These are phyloP conservation scores for Chloropsis cyanopogon DNA, from an alignment of 2,113 vertebrate species.

Conservation along the genomic window DNA sequence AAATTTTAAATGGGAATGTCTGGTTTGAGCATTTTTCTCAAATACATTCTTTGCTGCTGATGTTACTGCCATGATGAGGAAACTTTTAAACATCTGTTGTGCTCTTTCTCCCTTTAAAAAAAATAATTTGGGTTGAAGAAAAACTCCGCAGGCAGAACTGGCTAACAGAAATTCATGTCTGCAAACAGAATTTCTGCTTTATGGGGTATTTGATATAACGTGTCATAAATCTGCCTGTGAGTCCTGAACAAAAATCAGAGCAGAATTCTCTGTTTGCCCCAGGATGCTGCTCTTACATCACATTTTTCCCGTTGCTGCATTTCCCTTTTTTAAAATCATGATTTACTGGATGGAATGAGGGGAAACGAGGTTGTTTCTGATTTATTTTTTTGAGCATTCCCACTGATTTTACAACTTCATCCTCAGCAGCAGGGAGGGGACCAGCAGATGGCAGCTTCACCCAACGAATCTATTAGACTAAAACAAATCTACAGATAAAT, in stretches of 20 bases:
- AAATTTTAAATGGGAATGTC: neutral
- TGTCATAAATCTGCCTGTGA: neutral
- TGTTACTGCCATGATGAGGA: neutral
- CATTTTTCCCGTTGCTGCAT: neutral
- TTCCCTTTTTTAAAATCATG: neutral
- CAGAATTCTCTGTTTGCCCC: neutral
- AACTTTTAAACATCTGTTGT: neutral
- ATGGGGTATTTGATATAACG: accelerated
- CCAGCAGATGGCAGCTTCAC: slow-evolving; percentile 38
- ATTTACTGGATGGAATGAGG: neutral
- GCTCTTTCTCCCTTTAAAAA: neutral
- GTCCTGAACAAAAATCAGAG: neutral
- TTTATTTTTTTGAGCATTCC: neutral
- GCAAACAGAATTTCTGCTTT: neutral
- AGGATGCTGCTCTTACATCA: neutral
- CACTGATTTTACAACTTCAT: neutral
- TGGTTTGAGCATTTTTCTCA: neutral
- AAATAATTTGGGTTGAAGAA: neutral
- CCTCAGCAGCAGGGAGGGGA: neutral
- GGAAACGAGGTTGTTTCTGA: neutral
- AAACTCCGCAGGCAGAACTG: neutral
- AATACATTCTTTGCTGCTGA: neutral
- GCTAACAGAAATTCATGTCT: neutral
- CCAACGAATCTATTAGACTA: accelerated
- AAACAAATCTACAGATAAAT: accelerated